Evolutionary conservation across 2,113 vertebrate genomes (phyloP), one percentile per base, ranked within the genome.

Genomic region (Malurus melanocephalus): DNA sequence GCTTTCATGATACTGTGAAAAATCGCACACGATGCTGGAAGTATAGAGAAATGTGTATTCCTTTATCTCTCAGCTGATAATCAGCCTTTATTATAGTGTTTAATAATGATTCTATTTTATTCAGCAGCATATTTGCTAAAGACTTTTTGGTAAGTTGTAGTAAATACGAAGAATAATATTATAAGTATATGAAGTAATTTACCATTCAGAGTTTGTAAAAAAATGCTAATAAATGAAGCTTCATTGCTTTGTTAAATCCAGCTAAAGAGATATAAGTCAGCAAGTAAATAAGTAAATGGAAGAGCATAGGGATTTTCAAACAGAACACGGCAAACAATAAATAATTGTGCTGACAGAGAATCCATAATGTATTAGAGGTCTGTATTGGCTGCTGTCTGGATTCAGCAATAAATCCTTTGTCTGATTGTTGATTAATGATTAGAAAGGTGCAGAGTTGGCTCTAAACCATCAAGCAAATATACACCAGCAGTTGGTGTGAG

Each of bases 381-480:
- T 83, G 76, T 85, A 89, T 64, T 91, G 89, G 85, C 79, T 94
- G 86, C 68, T 85, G 71, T 93, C 75, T 88, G 68, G 61, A 81
- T 86, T 84, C 33, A 82, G 84, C 75, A 84, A 66, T 91, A 87
- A 59, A 88, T 51, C 56, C 65, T 87, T 90, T 81, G 68, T 92
- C 84, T 80, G 86, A 92, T 77, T 86, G 79, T 93, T 93, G 80
- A 92, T 87, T 94, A 91, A 89, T 80, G 72, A 79, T 84, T 87
- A 53, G 80, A 92, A 80, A 66, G 28, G 60, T 59, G 24, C 62
- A 56, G 92, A 81, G 56, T 6, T 64, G 49, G 32, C 62, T 92
- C 82, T 88, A 77, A 89, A 73, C 74, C 23, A 4, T 64, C 21
- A 26, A 42, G 40, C 53, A 68, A 27, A 35, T 51, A 40, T 7